These are phyloP conservation scores for Chironomus riparius DNA, from an alignment of 2,888 invertebrate genomes.

Conservation along the genomic window DNA sequence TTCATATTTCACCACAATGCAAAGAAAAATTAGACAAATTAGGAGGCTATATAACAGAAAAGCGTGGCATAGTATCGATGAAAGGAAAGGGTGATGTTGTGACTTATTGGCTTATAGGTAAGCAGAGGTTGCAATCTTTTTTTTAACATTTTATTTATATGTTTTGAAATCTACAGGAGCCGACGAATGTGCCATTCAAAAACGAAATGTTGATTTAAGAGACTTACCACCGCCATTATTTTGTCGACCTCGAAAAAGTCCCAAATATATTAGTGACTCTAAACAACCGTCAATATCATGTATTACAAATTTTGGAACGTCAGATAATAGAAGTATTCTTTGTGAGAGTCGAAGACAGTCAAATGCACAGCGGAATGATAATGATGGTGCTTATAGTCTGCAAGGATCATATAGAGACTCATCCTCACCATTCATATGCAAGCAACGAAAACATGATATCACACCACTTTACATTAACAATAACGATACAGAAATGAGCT, in stretches of 20 bases:
- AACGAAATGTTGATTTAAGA: constrained; percentile 59
- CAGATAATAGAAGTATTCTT: constrained; percentile 19
- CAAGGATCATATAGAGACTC: constrained; percentile 34
- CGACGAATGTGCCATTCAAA: constrained; percentile 72
- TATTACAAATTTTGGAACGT: constrained; percentile 43
- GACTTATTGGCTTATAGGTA: constrained; percentile 41
- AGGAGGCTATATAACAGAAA: constrained; percentile 74
- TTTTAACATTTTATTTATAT: not conserved
- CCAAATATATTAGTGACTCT: constrained; percentile 65
- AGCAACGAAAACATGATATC: constrained; percentile 42
- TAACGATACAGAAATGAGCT: constrained; percentile 40
- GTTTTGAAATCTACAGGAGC: constrained; percentile 43
- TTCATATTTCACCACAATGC: constrained; percentile 79
- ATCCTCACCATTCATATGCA: constrained; percentile 33
- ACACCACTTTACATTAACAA: constrained; percentile 47
- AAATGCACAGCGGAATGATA: constrained; percentile 48
- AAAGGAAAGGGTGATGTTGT: constrained; percentile 70
- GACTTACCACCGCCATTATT: constrained; percentile 72
- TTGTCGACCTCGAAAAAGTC: constrained; percentile 71
- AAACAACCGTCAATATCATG: constrained; percentile 67
- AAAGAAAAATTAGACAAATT: constrained; percentile 71
- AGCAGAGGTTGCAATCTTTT: not conserved
- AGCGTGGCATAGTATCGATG: constrained; percentile 71
- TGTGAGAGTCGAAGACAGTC: constrained; percentile 55
- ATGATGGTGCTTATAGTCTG: constrained; percentile 46